Evolutionary conservation across 1,140 invertebrate genomes (phyloP).

Genomic region (Bombus soroeensis): DNA sequence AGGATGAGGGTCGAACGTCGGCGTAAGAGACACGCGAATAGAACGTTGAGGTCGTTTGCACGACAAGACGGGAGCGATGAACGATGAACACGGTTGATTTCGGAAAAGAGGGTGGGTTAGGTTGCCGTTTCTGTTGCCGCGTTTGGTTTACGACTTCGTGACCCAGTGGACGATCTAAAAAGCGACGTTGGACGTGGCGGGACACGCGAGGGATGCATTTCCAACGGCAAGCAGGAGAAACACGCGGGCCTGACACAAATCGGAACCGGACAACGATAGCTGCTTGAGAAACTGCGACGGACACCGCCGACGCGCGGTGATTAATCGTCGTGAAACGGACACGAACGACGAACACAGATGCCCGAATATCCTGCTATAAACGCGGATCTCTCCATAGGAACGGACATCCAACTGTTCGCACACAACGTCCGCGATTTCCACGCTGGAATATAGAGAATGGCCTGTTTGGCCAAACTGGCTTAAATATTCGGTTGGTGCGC

Average conservation of each 20-base stretch:
- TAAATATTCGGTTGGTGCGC: constrained; percentile 16
- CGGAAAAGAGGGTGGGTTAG: constrained; percentile 8
- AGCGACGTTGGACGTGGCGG: neutral
- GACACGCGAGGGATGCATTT: constrained; percentile 40
- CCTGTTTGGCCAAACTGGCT: neutral
- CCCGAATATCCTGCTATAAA: neutral
- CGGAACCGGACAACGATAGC: constrained; percentile 51
- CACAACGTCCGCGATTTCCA: neutral
- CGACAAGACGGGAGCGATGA: constrained; percentile 33
- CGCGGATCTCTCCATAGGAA: constrained; percentile 22
- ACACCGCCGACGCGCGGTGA: constrained; percentile 25
- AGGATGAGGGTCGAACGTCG: neutral
- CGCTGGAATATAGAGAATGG: neutral
- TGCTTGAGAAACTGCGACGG: constrained; percentile 52
- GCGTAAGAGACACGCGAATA: neutral
- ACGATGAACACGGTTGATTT: constrained; percentile 23
- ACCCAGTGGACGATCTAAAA: constrained; percentile 38
- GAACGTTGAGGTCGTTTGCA: neutral
- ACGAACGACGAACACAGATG: constrained; percentile 32
- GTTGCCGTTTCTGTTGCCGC: neutral
- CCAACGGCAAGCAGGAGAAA: constrained; percentile 15
- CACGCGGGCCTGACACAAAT: constrained; percentile 41
- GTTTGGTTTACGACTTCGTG: constrained; percentile 46
- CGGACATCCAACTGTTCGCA: constrained; percentile 20
- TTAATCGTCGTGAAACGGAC: constrained; percentile 35